Base-by-base conservation (phyloP, 2,888 invertebrate genomes). In the Macaria notata region DNA sequence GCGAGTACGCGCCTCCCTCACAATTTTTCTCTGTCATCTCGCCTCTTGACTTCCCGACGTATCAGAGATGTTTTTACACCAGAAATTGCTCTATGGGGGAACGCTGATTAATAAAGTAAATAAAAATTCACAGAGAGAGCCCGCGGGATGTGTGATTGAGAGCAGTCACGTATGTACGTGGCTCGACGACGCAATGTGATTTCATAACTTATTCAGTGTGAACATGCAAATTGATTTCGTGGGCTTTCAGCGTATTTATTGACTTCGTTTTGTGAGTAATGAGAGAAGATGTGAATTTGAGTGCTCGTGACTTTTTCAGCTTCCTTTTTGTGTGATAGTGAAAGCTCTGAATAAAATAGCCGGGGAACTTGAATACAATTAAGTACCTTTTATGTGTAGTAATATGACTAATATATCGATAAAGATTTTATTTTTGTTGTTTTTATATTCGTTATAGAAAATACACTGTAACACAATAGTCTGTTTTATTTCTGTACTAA, bases 31-130 rank as follows among this genome's bases (percentile, higher is more conserved):
- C 78, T 78, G 81, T 83, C 83, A 77, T 71, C 68, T 70, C 70
- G 73, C 72, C 79, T 77, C 83, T 86, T 81, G 85, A 86, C 85
- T 84, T 75, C 69, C 67, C 65, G 68, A 72, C 70, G 65, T 70
- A 76, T 73, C 75, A 67, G 74, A 84, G 84, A 75, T 82, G 79
- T 77, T 83, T 86, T 78, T 75, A 75, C 81, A 69, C 62, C 73
- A 75, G 75, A 81, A 84, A 85, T 83, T 80, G 80, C 76, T 70
- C 76, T 73, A 70, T 70, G 68, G 81, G 83, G 83, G 83, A 76
- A 79, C 71, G 78, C 77, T 83, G 85, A 87, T 87, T 88, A 86
- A 86, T 84, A 86, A 83, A 84, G 78, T 79, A 84, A 84, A 83
- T 83, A 84, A 83, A 84, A 80, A 76, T 71, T 73, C 70, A 66